These are phyloP conservation scores for Eidolon dupreanum DNA, from an alignment of 2,797 vertebrate genomes.

Conservation along the genomic window DNA sequence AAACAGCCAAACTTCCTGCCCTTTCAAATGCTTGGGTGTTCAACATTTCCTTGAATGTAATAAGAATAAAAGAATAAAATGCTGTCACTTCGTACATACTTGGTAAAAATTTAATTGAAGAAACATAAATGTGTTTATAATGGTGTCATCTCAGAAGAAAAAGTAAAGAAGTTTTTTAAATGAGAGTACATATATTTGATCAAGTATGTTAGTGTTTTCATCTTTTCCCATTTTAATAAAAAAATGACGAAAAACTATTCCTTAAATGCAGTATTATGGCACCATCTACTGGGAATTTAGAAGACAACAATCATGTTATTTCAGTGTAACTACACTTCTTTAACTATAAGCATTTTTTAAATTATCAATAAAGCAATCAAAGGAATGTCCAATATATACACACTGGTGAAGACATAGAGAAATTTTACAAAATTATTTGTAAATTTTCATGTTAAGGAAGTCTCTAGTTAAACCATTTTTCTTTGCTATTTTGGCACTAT, in stretches of 20 bases:
- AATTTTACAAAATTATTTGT: neutral
- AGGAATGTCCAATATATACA: neutral
- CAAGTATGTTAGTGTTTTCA: neutral
- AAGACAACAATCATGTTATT: slow-evolving; percentile 53
- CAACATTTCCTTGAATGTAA: neutral
- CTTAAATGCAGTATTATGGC: slow-evolving; percentile 62
- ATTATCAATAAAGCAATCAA: neutral
- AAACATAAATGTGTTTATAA: neutral
- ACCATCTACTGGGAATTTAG: slow-evolving; percentile 76
- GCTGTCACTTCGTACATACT: neutral
- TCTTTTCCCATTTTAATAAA: neutral
- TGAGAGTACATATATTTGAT: neutral
- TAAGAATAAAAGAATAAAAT: slow-evolving; percentile 30
- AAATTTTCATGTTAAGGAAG: neutral
- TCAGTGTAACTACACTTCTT: neutral
- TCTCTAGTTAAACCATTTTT: neutral
- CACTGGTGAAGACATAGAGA: neutral
- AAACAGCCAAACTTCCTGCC: neutral
- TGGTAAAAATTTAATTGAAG: neutral
- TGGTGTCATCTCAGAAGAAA: neutral
- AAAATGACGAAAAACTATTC: neutral
- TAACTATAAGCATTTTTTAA: neutral
- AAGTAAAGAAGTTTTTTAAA: slow-evolving; percentile 16
- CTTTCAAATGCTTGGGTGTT: neutral
- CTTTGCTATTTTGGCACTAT: neutral